A percentile compares a stretch with the other conserved stretches of the same genome.
Evolutionary conservation across 2,888 invertebrate genomes (phyloP).

Genomic region (Acanthococcus lagerstroemiae): DNA sequence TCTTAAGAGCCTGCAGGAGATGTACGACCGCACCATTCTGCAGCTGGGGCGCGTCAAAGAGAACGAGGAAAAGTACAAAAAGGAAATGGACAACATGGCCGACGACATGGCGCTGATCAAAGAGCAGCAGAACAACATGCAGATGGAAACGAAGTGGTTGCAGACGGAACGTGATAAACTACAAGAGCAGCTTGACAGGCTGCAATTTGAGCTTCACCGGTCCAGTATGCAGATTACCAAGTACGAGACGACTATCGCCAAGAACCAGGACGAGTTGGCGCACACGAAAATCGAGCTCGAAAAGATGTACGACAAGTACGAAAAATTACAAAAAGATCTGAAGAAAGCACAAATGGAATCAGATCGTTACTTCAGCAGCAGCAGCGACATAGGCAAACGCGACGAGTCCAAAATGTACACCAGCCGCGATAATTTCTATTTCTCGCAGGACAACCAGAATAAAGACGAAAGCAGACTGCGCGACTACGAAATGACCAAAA

Average conservation of each 20-base stretch:
- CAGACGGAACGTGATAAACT: conserved; percentile 79
- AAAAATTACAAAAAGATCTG: conserved; percentile 70
- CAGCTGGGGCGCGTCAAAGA: conserved; percentile 79
- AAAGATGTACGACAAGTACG: conserved; percentile 83
- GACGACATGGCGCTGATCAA: conserved; percentile 78
- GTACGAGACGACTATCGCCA: conserved; percentile 73
- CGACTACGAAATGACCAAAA: conserved; percentile 59
- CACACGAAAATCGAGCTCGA: conserved; percentile 77
- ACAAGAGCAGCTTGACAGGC: conserved; percentile 69
- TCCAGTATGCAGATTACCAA: conserved; percentile 78
- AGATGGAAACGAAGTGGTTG: conserved; percentile 68
- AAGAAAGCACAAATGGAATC: conserved; percentile 69
- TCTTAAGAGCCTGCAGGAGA: conserved; percentile 70
- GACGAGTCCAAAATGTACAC: conserved; percentile 53
- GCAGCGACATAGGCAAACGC: conserved; percentile 70
- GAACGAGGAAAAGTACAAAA: conserved; percentile 81
- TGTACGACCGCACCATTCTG: conserved; percentile 76
- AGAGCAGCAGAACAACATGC: conserved; percentile 74
- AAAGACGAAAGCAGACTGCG: conserved; percentile 47
- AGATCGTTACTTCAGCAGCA: conserved; percentile 56
- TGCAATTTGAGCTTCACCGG: conserved; percentile 76
- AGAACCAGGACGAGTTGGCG: conserved; percentile 80
- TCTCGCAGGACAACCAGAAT: conserved; percentile 55
- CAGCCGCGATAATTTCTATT: conserved; percentile 47
- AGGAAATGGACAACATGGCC: conserved; percentile 63